Conservation (phyloP, 2,113 vertebrate species). For the Danionella cerebrum region DNA sequence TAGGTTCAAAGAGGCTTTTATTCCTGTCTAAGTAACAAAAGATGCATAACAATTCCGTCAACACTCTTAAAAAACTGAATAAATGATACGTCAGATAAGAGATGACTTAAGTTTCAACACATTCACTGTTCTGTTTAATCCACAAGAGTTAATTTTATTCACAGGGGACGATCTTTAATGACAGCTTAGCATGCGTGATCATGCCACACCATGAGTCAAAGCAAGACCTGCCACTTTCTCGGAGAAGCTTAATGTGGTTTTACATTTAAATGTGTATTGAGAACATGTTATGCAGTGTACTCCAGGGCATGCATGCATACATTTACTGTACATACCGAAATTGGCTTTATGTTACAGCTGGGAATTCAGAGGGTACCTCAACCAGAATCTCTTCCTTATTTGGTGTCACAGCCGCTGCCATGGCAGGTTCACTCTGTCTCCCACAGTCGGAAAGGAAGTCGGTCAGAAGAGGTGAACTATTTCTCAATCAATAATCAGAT, state of each 20-base stretch:
- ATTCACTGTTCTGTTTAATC: background rate
- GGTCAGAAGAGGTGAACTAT: constrained; percentile 67
- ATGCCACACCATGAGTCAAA: background rate
- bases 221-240: background rate
- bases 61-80: background rate
- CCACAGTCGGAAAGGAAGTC: constrained; percentile 69
- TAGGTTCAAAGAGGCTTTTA: too few species aligned
- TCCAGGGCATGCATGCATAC: background rate
- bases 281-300: background rate
- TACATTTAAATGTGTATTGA: background rate
- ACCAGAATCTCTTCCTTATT: constrained; percentile 67
- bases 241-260: background rate
- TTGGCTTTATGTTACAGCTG: constrained; percentile 53
- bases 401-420: constrained; percentile 75
- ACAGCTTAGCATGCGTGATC: background rate
- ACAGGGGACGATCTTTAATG: constrained; percentile 5
- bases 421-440: constrained; percentile 81
- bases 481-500: too few species aligned
- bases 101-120: constrained; percentile 1
- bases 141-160: background rate
- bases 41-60: accelerated
- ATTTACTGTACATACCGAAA: background rate
- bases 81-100: background rate
- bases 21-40: background rate
- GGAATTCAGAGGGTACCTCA: constrained; percentile 53